These are phyloP conservation scores for Chrysolina haemoptera DNA, from an alignment of 2,888 invertebrate species.

Conservation along the genomic window DNA sequence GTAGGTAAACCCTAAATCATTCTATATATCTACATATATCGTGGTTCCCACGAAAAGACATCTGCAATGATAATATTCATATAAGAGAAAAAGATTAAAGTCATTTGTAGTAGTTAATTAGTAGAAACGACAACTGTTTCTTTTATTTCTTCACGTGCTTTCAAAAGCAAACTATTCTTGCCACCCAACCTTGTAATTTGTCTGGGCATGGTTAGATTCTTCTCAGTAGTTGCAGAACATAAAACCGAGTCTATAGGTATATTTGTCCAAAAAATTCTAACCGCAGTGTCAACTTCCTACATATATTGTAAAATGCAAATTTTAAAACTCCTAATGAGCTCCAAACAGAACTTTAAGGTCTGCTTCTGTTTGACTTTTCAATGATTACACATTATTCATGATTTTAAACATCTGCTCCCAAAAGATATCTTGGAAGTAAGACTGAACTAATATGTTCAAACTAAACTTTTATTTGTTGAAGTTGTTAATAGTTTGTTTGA, in stretches of 20 bases:
- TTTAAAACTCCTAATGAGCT: slow-evolving; percentile 42
- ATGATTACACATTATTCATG: slow-evolving; percentile 48
- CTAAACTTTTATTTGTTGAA: slow-evolving; percentile 57
- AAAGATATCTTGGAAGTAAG: slow-evolving; percentile 39
- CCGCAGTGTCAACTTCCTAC: slow-evolving; percentile 25
- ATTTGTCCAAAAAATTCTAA: slow-evolving; percentile 12
- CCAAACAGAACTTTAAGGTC: slow-evolving; percentile 38
- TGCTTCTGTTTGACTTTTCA: slow-evolving; percentile 48
- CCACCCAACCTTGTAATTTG: slow-evolving; percentile 15
- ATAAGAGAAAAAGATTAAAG: too few relatives aligned
- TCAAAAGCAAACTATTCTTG: background rate
- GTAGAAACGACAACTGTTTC: too few relatives aligned
- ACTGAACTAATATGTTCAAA: slow-evolving; percentile 33
- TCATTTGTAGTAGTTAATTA: too few relatives aligned
- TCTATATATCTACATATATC: too few relatives aligned
- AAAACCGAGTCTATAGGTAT: slow-evolving; percentile 1
- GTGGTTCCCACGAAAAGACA: too few relatives aligned
- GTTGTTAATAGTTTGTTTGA: slow-evolving; percentile 62
- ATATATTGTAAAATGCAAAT: slow-evolving; percentile 36
- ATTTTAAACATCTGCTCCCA: slow-evolving; percentile 52
- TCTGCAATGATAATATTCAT: too few relatives aligned
- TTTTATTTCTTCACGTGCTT: too few relatives aligned
- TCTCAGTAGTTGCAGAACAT: slow-evolving; percentile 22
- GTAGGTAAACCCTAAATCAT: too few relatives aligned
- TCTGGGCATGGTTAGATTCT: background rate